Percentiles rank a stretch among this genome's conserved stretches.
These are phyloP conservation scores for Leucophenga montana DNA, from an alignment of 2,888 invertebrate genomes.

Conservation along the genomic window DNA sequence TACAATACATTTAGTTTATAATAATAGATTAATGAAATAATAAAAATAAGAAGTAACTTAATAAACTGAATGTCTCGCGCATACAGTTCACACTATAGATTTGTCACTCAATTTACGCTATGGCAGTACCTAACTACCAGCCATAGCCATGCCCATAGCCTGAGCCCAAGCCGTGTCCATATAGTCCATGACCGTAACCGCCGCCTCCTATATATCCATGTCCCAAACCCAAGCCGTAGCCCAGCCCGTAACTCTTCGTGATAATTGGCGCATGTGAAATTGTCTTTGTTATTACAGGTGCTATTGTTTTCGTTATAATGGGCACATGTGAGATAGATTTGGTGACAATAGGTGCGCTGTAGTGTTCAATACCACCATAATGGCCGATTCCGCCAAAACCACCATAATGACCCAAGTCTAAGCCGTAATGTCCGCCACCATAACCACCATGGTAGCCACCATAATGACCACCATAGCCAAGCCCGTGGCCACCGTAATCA, in stretches of 20 bases:
- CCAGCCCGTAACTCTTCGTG: constrained; percentile 58
- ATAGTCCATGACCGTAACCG: constrained; percentile 51
- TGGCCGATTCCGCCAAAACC: constrained; percentile 36
- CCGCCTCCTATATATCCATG: constrained; percentile 55
- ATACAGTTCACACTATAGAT: neutral
- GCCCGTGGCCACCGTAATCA: constrained; percentile 48
- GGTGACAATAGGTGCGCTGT: constrained; percentile 53
- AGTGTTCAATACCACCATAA: constrained; percentile 45
- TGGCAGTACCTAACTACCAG: constrained; percentile 47
- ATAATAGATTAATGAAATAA: too few species aligned
- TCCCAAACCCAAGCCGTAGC: constrained; percentile 52
- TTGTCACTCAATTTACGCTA: neutral
- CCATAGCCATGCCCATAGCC: constrained; percentile 54
- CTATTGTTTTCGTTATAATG: constrained; percentile 54
- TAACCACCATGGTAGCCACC: constrained; percentile 44
- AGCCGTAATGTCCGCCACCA: constrained; percentile 28
- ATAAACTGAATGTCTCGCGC: constrained; percentile 6
- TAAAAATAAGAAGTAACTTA: neutral
- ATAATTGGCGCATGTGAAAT: constrained; percentile 53
- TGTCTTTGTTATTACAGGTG: constrained; percentile 49
- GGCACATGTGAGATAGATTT: constrained; percentile 49
- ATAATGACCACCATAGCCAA: constrained; percentile 43
- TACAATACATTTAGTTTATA: too few species aligned
- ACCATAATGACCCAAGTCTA: constrained; percentile 40
- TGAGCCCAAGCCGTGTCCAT: constrained; percentile 67